A percentile compares a stretch with the other conserved stretches of the same genome.
Conservation (phyloP, 2,888 invertebrate species). For the Boloria selene region DNA sequence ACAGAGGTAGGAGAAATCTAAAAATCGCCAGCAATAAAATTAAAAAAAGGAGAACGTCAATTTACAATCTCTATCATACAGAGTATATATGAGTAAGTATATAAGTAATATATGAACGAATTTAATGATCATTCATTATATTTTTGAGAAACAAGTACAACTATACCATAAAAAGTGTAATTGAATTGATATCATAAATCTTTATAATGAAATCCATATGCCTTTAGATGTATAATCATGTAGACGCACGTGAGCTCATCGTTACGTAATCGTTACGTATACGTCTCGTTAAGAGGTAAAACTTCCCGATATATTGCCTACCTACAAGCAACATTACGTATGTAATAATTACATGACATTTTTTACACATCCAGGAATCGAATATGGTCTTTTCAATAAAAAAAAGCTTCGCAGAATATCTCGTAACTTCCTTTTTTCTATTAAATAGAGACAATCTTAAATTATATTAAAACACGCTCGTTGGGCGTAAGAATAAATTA, state of each 20-base stretch:
- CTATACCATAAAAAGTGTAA: conserved; percentile 4
- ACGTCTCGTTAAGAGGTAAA: conserved; percentile 33
- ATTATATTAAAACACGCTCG: too few relatives aligned
- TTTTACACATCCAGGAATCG: conserved; percentile 1
- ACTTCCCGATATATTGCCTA: conserved; percentile 27
- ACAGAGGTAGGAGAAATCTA: too few relatives aligned
- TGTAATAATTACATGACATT: conserved; percentile 4
- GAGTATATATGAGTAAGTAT: too few relatives aligned
- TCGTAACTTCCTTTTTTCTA: background rate
- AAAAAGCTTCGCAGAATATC: background rate
- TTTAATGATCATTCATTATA: background rate
- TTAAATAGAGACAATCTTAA: too few relatives aligned
- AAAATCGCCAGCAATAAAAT: too few relatives aligned
- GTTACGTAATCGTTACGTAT: conserved; percentile 43
- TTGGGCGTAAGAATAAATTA: too few relatives aligned
- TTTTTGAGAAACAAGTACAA: background rate
- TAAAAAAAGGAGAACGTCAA: too few relatives aligned
- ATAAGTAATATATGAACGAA: too few relatives aligned
- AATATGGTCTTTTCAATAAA: background rate
- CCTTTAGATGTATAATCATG: conserved; percentile 41
- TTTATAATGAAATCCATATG: conserved; percentile 24
- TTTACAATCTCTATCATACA: too few relatives aligned
- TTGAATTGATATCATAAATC: conserved; percentile 20
- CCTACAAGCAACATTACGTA: conserved; percentile 5
- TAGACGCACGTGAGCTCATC: conserved; percentile 44